These are phyloP conservation scores for Myotis pilosus DNA, from an alignment of 2,797 vertebrate species.

Conservation along the genomic window DNA sequence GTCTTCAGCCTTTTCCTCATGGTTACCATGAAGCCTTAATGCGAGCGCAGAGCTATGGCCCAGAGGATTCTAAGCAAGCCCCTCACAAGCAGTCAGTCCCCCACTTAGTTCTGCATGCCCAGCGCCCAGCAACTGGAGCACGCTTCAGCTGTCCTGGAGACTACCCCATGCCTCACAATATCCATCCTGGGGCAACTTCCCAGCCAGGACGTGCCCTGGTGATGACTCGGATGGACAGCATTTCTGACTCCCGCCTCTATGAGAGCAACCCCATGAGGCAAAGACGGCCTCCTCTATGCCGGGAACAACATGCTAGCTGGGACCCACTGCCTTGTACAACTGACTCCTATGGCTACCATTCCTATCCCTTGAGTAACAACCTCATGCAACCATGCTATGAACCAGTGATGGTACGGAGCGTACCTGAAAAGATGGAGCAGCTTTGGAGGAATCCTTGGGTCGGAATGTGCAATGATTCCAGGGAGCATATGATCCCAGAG, in stretches of 20 bases:
- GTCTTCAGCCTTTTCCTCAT: conserved; percentile 94
- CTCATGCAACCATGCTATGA: conserved; percentile 97
- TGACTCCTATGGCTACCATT: conserved; percentile 93
- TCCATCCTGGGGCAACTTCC: conserved; percentile 88
- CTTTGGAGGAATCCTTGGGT: conserved; percentile 98
- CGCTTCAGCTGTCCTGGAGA: conserved; percentile 96
- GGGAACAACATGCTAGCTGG: conserved; percentile 99
- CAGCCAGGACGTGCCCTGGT: conserved; percentile 95
- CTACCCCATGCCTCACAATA: conserved; percentile 91
- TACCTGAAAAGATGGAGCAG: conserved; percentile 99
- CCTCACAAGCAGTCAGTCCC: conserved; percentile 91
- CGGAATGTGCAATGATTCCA: conserved; percentile 88
- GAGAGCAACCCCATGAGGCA: conserved; percentile 96
- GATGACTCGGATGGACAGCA: conserved; percentile 99
- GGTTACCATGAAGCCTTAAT: conserved; percentile 95
- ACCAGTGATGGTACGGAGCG: conserved; percentile 97
- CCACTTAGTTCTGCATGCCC: conserved; percentile 92
- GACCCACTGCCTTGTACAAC: conserved; percentile 93
- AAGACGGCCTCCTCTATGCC: conserved; percentile 94
- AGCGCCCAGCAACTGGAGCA: conserved; percentile 91
- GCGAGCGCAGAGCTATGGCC: conserved; percentile 94
- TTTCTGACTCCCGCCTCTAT: conserved; percentile 97
- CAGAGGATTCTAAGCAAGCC: conserved; percentile 93
- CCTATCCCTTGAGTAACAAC: conserved; percentile 93
- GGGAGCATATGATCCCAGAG: conserved; percentile 94